phyloP scores from a whole-genome alignment of 2,113 vertebrate species.

The Callorhinus ursinus region DNA sequence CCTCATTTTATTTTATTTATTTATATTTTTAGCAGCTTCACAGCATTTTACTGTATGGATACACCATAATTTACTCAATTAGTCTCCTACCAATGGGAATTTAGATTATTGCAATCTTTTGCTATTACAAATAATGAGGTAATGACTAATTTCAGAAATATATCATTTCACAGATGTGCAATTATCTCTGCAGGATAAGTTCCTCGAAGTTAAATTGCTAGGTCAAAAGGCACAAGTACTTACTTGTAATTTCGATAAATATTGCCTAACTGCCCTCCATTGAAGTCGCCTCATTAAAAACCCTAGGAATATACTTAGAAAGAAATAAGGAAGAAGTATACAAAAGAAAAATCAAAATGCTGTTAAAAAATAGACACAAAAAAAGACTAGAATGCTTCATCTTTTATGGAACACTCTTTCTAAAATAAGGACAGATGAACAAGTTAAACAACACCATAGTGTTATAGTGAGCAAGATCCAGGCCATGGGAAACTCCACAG shows the following conservation, averaged over 20 bases:
- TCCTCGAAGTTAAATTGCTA: conserved; percentile 61
- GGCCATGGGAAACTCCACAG: background rate
- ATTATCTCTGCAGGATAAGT: conserved; percentile 64
- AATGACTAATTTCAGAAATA: conserved; percentile 55
- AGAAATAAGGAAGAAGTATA: conserved; percentile 23
- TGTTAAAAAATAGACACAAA: background rate
- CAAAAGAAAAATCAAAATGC: background rate
- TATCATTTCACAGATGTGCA: conserved; percentile 55
- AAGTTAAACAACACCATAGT: background rate
- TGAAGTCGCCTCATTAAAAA: conserved; percentile 41
- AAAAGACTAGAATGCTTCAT: background rate
- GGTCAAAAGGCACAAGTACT: conserved; percentile 61
- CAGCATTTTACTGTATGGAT: background rate
- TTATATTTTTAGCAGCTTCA: background rate
- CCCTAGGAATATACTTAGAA: conserved; percentile 22
- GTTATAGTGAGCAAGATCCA: background rate
- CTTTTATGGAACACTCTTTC: background rate
- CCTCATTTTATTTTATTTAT: background rate
- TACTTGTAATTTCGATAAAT: conserved; percentile 60
- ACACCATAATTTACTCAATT: conserved; percentile 49
- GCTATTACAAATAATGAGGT: conserved; percentile 59
- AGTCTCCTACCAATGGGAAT: conserved; percentile 31
- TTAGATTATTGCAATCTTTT: conserved; percentile 53
- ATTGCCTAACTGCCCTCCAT: conserved; percentile 39
- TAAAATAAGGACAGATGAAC: conserved; percentile 42